Evolutionary conservation across 2,797 vertebrate species (phyloP), one percentile per base, ranked within the genome.

Genomic region (Enoplosus armatus): DNA sequence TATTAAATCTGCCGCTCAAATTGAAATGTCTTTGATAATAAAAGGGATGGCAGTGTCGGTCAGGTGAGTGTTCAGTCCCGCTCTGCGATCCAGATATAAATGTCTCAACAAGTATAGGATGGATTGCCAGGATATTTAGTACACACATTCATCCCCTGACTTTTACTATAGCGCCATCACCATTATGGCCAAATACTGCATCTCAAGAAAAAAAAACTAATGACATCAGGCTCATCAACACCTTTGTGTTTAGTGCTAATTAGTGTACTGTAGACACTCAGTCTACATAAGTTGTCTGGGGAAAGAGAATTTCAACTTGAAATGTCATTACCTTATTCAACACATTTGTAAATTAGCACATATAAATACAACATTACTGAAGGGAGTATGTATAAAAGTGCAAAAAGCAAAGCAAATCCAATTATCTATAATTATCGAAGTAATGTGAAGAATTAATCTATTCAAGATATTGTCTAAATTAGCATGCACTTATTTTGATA

Each of bases 391-490:
- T 31, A 35, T 45, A 59, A 22, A 73, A 35, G 29, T 20, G 41
- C 37, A 55, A 27, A 54, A 50, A 27, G 51, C 15, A 61, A 75
- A 66, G 26, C 14, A 33, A 68, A 47, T 35, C 18, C 27, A 39
- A 39, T 35, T 47, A 61, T 11, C 29, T 45, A n/a, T n/a, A n/a
- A n/a, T n/a, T n/a, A n/a, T n/a, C n/a, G n/a, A n/a, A n/a, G 35
- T 43, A 27, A 37, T 6, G 22, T 33, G 2, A 47, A 35, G 12
- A 60, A 33, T 31, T 7, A 29, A 58, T 64, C 20, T 58, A 5
- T 8, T 63, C 39, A 27, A 6, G 26, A 48, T 31, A 8, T 26
- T 24, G 14, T 54, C 39, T 39, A 29, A 51, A 65, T 80, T 27
- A 37, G 58, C 14, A 43, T 16, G 18, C 16, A 47, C 3, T 60